Base-by-base conservation (phyloP, 2,113 vertebrate species). In the Onychostoma macrolepis region DNA sequence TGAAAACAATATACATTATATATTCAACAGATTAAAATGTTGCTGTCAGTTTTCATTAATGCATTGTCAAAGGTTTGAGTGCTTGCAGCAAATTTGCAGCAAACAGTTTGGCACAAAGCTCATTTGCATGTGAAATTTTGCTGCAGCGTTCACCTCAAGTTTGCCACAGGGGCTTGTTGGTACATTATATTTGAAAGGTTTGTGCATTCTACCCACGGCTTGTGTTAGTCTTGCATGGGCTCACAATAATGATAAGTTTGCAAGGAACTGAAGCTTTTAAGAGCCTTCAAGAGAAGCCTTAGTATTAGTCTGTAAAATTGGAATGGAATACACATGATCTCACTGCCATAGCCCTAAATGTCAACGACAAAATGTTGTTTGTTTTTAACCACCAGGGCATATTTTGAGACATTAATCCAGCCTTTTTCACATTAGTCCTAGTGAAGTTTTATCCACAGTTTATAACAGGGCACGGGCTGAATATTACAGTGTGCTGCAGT, bases 181-280 rank as follows among this genome's bases (percentile, higher is more conserved):
- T 45, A 43, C n/a, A 28, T 12, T 76, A 45, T 8, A 75, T 75
- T 26, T 75, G 72, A 75, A 75, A 45, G 24, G 72, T 30, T 79
- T 79, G 28, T 56, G 30, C 50, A 56, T 58, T 79, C 28, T 36
- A 26, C 12, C 10, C 77, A 53, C 30, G 17, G 48, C 12, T 79
- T 58, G 50, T 79, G 26, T 79, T 79, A 56, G 50, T 58, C 19
- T 33, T 79, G 77, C 50, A 79, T 53, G 28, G 45, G 77, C 21
- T 80, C 77, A 56, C 48, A 56, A 13, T 38, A 58, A 53, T 50
- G 45, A 80, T n/a, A 58, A 1, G 30, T 56, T 80, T 80, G 30
- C 77, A 80, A 58, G 33, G 48, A 80, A 58, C 21, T 56, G 50
- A 80, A n/a, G 77, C 77, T n/a, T 58, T 80, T n/a, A 80, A 80